These are phyloP conservation scores for Amblyjoppa fuscipennis DNA, from an alignment of 2,888 invertebrate genomes.

Conservation along the genomic window DNA sequence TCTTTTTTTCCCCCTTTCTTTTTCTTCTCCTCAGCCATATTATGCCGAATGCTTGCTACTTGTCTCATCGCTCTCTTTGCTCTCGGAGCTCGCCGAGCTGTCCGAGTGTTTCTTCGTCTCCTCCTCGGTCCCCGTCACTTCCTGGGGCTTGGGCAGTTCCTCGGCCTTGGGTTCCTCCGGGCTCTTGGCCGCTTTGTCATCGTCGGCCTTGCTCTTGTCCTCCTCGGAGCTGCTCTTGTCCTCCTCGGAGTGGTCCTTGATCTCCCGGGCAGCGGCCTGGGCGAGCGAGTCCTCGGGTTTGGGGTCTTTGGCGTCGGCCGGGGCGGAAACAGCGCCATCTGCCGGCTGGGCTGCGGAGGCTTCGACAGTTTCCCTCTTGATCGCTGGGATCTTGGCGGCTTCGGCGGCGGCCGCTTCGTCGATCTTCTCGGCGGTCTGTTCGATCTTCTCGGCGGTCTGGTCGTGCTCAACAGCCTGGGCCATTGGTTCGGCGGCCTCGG, in stretches of 20 bases:
- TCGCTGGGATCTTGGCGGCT: not conserved
- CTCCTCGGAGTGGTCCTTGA: constrained; percentile 51
- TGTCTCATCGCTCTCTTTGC: constrained; percentile 66
- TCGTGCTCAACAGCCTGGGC: not conserved
- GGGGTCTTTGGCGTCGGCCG: constrained; percentile 22
- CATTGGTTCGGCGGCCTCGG: constrained; percentile 36
- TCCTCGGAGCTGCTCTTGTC: constrained; percentile 42
- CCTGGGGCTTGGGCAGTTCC: constrained; percentile 78
- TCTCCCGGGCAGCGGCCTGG: constrained; percentile 55
- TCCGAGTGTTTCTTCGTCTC: constrained; percentile 67
- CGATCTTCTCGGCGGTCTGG: not conserved
- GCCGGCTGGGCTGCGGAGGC: not conserved
- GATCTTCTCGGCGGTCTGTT: not conserved
- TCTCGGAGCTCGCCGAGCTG: constrained; percentile 64
- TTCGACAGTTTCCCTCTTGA: constrained; percentile 36
- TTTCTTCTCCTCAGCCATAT: not conserved
- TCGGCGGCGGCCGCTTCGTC: not conserved
- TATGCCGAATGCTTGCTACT: constrained; percentile 45
- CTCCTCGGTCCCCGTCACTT: constrained; percentile 78
- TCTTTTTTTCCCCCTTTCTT: too few relatives aligned
- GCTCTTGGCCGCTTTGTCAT: constrained; percentile 33
- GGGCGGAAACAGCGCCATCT: constrained; percentile 31
- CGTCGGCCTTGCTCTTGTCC: constrained; percentile 42
- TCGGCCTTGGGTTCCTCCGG: constrained; percentile 84
- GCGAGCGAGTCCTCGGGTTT: constrained; percentile 42